A percentile compares a stretch with the other conserved stretches of the same genome.
phyloP scores from a whole-genome alignment of 2,113 vertebrate genomes.

The Leptocoma aspasia region DNA sequence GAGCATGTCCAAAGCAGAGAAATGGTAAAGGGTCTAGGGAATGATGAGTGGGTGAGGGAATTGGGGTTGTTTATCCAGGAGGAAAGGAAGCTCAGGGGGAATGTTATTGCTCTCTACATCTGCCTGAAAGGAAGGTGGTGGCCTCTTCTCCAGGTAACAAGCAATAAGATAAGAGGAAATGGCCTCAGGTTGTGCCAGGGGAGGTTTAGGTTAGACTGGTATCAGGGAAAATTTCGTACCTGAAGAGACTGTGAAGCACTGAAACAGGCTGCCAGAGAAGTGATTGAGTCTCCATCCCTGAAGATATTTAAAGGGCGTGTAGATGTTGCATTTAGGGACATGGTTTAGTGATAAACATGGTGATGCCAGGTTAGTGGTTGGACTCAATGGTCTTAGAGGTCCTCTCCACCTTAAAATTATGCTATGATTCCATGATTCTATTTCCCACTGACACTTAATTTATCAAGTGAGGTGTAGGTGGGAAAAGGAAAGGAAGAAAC shows the following conservation, averaged over 20 bases:
- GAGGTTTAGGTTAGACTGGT: background rate
- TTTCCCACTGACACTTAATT: background rate
- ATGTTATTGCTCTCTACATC: fast-evolving
- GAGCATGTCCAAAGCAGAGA: background rate
- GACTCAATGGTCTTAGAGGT: background rate
- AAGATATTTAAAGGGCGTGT: background rate
- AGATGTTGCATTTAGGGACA: background rate
- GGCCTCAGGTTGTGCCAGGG: background rate
- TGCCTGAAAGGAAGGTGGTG: background rate
- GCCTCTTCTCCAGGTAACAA: background rate
- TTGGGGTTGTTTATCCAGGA: background rate
- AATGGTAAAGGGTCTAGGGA: background rate
- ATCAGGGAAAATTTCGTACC: background rate
- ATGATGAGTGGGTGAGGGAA: background rate
- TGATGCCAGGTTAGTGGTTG: background rate
- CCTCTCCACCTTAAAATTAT: background rate
- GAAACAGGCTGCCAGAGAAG: background rate
- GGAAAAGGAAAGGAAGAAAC: background rate
- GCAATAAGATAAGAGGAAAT: background rate
- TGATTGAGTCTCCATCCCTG: no score
- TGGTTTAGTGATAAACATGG: background rate
- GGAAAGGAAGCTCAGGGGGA: background rate
- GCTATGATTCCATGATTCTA: background rate
- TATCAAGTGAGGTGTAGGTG: background rate
- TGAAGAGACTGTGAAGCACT: background rate